Evolutionary conservation across 1,140 invertebrate genomes (phyloP), one percentile per base, ranked within the genome.

Genomic region (Adoxophyes honmai): DNA sequence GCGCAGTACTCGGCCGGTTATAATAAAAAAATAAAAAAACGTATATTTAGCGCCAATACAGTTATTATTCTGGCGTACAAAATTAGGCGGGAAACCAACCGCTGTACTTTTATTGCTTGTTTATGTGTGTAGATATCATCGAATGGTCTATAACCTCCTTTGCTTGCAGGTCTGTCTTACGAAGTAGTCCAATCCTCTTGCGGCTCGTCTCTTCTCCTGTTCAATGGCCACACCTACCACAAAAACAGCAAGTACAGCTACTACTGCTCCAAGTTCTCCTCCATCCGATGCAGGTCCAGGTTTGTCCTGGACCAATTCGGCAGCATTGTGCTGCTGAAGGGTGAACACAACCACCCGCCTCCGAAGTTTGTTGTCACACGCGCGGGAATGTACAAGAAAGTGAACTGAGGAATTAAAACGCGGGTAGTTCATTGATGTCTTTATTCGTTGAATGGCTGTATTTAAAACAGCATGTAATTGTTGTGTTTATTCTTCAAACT

Each of bases 221-320:
- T 15, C 42, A 48, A 48, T n/a, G 42, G 42, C 0, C 11, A 48
- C 16, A 48, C 42, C 0, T 48, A 48, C 42, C 42, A 48, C 42
- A 48, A 48, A n/a, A 48, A 48, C 21, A 48, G 42, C 16, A 48
- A 48, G 16, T 48, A 48, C 1, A 48, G 42, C n/a, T 48, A 48
- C 21, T 48, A 48, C 11, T 48, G 42, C 11, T 48, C 42, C 42
- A 48, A 48, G 16, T 48, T 48, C 21, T 21, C 42, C 5, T 21
- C 16, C n/a, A 48, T 48, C 4, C 21, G 11, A 18, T 48, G 42
- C 42, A 21, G 21, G 42, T 11, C 42, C 0, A 48, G 42, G 4
- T 11, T 48, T 5, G 76, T 68, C 18, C 34, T 82, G 37, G 59
- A 59, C 15, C 34, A 35, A 4, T 36, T 38, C 11, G 74, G 71